Evolutionary conservation across 92 coral and sea anemone genomes (phyloP).

Genomic region (Diadumene lineata): DNA sequence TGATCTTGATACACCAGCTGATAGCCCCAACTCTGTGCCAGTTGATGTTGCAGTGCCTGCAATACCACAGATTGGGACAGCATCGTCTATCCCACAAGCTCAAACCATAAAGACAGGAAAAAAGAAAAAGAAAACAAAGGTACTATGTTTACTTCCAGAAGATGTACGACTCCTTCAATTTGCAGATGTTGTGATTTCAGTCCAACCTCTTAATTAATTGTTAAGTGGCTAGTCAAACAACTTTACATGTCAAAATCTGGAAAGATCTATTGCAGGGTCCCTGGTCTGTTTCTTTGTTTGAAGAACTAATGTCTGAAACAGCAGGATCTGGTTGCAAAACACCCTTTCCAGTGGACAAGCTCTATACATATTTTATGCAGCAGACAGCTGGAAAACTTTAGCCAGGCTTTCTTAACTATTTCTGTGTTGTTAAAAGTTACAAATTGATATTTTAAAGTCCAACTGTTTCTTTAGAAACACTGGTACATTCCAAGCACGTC

Average conservation of each 20-base stretch:
- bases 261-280: too few relatives aligned
- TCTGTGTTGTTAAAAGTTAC: too few relatives aligned
- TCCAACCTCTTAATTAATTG: not conserved
- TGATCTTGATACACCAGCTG: constrained; percentile 61
- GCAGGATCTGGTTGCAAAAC: too few relatives aligned
- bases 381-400: too few relatives aligned
- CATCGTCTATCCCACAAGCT: constrained; percentile 31
- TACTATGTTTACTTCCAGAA: not conserved
- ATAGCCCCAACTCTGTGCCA: constrained; percentile 46
- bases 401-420: too few relatives aligned
- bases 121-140: constrained; percentile 73
- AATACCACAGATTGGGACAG: constrained; percentile 18
- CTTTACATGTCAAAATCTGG: not conserved
- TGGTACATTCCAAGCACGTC: too few relatives aligned
- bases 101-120: constrained; percentile 48
- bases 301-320: too few relatives aligned
- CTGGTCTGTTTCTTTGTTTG: too few relatives aligned
- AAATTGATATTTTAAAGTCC: too few relatives aligned
- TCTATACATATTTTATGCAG: too few relatives aligned
- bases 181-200: not conserved
- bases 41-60: constrained; percentile 28
- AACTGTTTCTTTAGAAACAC: too few relatives aligned
- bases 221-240: not conserved
- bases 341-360: too few relatives aligned
- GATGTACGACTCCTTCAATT: not conserved